These are phyloP conservation scores for Allolobophora icterica DNA, from an alignment of 2,888 invertebrate genomes.

Conservation along the genomic window DNA sequence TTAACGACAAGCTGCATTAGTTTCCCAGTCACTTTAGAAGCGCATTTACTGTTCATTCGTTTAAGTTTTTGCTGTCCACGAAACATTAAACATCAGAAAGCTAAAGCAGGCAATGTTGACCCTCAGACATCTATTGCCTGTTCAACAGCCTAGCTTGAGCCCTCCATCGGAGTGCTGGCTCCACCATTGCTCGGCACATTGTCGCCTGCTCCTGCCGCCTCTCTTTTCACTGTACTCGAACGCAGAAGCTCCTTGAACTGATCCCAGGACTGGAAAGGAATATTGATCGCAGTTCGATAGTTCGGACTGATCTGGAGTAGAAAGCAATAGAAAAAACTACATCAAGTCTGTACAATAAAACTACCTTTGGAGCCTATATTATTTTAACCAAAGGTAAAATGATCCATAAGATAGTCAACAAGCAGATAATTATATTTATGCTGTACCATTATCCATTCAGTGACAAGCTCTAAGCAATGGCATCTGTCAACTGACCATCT, in stretches of 20 bases:
- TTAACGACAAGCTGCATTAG: no score
- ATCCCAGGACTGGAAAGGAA: slow-evolving; percentile 20
- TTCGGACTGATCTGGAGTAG: slow-evolving; percentile 23
- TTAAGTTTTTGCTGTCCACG: not conserved
- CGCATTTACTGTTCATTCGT: not conserved
- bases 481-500: no score
- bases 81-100: not conserved
- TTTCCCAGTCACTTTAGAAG: no score
- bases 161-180: not conserved
- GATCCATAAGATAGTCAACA: not conserved
- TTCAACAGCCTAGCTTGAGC: not conserved
- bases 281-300: slow-evolving; percentile 27
- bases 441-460: no score
- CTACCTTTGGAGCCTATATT: not conserved
- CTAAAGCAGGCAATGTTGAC: not conserved
- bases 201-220: not conserved
- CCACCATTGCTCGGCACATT: slow-evolving; percentile 4
- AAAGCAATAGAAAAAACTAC: not conserved
- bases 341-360: no score
- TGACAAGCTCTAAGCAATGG: no score
- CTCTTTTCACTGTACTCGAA: slow-evolving; percentile 2
- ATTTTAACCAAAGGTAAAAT: not conserved
- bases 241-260: slow-evolving; percentile 28
- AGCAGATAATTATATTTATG: no score
- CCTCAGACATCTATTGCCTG: not conserved